Base-by-base conservation (phyloP, 2,113 vertebrate genomes). In the Oreotrochilus melanogaster region DNA sequence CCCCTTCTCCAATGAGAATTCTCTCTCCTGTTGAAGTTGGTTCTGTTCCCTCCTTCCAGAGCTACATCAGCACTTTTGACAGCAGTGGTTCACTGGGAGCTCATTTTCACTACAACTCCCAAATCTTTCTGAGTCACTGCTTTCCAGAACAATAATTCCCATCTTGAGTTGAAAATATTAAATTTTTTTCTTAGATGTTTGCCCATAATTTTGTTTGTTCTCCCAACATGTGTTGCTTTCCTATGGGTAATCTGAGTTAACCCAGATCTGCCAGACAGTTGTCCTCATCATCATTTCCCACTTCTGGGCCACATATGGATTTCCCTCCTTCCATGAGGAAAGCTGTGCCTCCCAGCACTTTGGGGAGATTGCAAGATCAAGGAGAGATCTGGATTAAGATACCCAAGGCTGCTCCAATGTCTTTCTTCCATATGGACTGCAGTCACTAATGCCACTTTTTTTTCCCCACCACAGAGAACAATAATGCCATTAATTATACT, bases 321-420 rank as follows among this genome's bases (percentile, higher is more conserved):
- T 88, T 93, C 37, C 4, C 18, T 48, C 60, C 42, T 85, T 45
- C 31, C 23, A 18, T 23, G 28, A 67, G 31, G n/a, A 43, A 88
- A 62, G 56, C 72, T 51, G 53, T 50, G 62, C 51, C 81, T 79
- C 2, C 0, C 74, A 71, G 31, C 1, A 3, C 62, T 69, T 47
- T 33, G 30, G 6, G 39, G 53, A 79, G 30, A 15, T 3, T 54
- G 47, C 35, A 58, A 58, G 66, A 35, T 11, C 48, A 39, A 39
- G 39, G 39, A 39, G 39, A 39, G 39, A 39, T 39, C 39, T 39
- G 39, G 39, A 39, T 39, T 39, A 39, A 39, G 39, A 39, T 39
- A 31, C 3, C 30, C 54, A 69, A 8, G 45, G 12, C 17, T 69
- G 18, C 25, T 76, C 50, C 2, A 0, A 24, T 2, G 0, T 61